phyloP scores from a whole-genome alignment of 2,888 invertebrate genomes.

The Pristionchus arcanus region DNA sequence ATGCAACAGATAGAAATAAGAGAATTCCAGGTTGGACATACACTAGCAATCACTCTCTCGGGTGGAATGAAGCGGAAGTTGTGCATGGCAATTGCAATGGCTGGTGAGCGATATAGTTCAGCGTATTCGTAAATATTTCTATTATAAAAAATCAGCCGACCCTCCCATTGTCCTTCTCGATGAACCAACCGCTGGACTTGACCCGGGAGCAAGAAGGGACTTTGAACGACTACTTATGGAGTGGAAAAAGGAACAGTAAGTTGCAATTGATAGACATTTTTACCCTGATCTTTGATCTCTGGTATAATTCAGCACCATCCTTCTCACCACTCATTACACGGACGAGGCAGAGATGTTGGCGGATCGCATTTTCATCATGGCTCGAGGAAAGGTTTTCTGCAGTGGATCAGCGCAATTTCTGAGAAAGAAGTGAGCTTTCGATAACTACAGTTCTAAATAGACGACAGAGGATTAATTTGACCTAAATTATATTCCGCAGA shows the following conservation, averaged over 20 bases:
- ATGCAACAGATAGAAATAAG: too few relatives aligned
- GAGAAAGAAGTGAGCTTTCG: constrained; percentile 6
- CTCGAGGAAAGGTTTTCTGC: constrained; percentile 62
- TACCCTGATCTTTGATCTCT: too few relatives aligned
- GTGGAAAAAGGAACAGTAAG: constrained; percentile 62
- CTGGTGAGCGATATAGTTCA: too few relatives aligned
- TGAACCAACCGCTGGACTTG: constrained; percentile 74
- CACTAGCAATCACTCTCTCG: constrained; percentile 59
- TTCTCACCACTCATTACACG: constrained; percentile 78
- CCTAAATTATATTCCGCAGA: too few relatives aligned
- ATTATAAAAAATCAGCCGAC: constrained; percentile 60
- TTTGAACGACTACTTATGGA: constrained; percentile 65
- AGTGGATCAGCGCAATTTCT: neutral
- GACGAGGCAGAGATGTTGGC: constrained; percentile 77
- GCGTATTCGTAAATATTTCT: too few relatives aligned
- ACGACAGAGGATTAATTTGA: too few relatives aligned
- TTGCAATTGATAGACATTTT: neutral
- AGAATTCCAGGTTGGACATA: too few relatives aligned
- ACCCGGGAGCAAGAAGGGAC: constrained; percentile 65
- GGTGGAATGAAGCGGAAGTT: constrained; percentile 73
- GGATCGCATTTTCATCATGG: constrained; percentile 75
- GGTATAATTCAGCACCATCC: constrained; percentile 72
- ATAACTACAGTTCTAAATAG: too few relatives aligned
- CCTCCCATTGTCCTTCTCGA: constrained; percentile 73
- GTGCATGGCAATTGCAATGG: constrained; percentile 57